Evolutionary conservation across 2,113 vertebrate species (phyloP).

Genomic region (Cathartes aura): DNA sequence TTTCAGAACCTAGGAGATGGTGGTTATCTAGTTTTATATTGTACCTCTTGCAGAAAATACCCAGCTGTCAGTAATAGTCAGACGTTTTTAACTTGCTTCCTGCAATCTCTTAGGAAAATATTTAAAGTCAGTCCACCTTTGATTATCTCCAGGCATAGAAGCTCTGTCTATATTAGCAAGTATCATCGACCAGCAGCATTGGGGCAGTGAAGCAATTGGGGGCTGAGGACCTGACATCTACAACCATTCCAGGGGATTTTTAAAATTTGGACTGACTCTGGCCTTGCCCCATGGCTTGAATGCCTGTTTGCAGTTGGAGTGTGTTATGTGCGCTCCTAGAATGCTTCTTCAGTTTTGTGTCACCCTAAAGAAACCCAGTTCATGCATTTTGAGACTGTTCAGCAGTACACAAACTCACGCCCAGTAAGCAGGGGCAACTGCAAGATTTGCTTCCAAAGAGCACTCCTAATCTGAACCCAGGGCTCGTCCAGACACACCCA

Average conservation of each 20-base stretch:
- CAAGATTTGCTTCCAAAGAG: background rate
- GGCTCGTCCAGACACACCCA: background rate
- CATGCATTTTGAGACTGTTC: background rate
- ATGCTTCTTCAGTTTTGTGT: background rate
- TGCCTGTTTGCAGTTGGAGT: background rate
- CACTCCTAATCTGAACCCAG: background rate
- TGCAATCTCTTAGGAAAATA: background rate
- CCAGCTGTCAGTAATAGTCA: background rate
- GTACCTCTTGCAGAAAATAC: background rate
- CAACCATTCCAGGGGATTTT: background rate
- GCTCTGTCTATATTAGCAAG: background rate
- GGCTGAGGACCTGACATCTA: background rate
- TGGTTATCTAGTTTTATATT: background rate
- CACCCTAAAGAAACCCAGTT: background rate
- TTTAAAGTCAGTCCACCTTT: background rate
- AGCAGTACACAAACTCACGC: background rate
- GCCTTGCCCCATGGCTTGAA: background rate
- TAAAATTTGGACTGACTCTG: background rate
- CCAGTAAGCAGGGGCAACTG: background rate
- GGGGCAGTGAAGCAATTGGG: background rate
- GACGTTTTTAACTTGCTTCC: background rate
- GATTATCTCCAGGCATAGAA: background rate
- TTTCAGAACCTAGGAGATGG: background rate
- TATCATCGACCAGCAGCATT: fast-evolving
- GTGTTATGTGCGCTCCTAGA: background rate